Percentiles rank a stretch among this genome's conserved stretches.
phyloP scores from a whole-genome alignment of 2,797 vertebrate species.

The Mionectes olivaceus region DNA sequence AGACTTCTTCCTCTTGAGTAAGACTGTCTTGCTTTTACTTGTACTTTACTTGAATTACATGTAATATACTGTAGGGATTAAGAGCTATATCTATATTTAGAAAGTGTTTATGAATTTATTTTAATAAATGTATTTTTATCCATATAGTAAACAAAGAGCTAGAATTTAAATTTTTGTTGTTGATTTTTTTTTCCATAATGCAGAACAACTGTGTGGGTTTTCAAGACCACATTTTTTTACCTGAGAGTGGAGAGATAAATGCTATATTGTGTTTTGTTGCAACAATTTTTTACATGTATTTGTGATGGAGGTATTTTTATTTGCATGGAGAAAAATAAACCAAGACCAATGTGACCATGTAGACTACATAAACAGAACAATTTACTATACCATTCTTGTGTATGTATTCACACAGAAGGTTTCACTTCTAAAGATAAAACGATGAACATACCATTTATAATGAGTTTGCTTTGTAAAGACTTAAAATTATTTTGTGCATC shows the following conservation, averaged over 20 bases:
- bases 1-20: neutral
- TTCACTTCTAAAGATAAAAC: neutral
- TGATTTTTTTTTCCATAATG: neutral
- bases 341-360: neutral
- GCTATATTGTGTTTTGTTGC: neutral
- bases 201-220: neutral
- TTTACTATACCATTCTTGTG: neutral
- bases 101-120: neutral
- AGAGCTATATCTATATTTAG: neutral
- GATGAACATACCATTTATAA: neutral
- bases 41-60: neutral
- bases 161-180: neutral
- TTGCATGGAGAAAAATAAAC: neutral
- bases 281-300: neutral
- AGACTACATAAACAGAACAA: neutral
- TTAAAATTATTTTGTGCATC: neutral
- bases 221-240: neutral
- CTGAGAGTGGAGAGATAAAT: neutral
- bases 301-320: neutral
- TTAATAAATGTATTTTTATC: neutral
- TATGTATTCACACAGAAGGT: neutral
- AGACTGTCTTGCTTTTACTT: neutral
- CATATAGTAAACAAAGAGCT: neutral
- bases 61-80: neutral
- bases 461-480: neutral